phyloP scores from a whole-genome alignment of 2,113 vertebrate genomes.

The Ammodytes marinus region DNA sequence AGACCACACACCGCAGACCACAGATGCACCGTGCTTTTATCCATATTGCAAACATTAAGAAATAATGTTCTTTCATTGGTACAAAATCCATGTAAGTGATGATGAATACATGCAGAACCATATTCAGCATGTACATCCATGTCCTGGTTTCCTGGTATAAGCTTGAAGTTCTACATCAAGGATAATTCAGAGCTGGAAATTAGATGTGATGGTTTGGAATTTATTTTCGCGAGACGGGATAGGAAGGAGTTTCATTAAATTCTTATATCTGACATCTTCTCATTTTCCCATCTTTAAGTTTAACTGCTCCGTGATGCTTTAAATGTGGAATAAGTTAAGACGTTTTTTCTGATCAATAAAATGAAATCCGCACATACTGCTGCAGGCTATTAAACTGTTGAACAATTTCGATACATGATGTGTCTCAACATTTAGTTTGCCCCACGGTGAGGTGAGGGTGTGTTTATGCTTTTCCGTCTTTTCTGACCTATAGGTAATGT shows the following conservation, averaged over 20 bases:
- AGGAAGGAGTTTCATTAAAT: slow-evolving; percentile 16
- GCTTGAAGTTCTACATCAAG: slow-evolving; percentile 13
- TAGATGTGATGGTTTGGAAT: slow-evolving; percentile 24
- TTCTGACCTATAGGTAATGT: background rate
- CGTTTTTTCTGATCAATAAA: slow-evolving; percentile 31
- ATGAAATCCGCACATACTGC: slow-evolving; percentile 36
- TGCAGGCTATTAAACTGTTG: slow-evolving; percentile 28
- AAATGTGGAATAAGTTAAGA: slow-evolving; percentile 20
- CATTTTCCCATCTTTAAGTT: slow-evolving; percentile 1
- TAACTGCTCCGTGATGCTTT: slow-evolving; percentile 1
- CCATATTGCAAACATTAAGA: background rate
- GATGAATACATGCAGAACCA: background rate
- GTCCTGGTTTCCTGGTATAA: background rate
- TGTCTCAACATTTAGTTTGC: slow-evolving; percentile 27
- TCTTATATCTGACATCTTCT: slow-evolving; percentile 28
- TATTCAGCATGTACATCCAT: background rate
- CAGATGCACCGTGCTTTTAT: background rate
- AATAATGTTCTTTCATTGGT: slow-evolving; percentile 2
- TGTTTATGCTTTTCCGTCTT: slow-evolving; percentile 1
- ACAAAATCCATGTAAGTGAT: background rate
- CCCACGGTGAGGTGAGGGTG: background rate
- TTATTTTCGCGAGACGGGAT: background rate
- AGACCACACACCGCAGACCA: background rate
- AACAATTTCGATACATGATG: slow-evolving; percentile 42
- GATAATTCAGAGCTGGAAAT: slow-evolving; percentile 29